Base-by-base conservation (phyloP, 1,140 invertebrate genomes). In the Tigriopus japonicus region DNA sequence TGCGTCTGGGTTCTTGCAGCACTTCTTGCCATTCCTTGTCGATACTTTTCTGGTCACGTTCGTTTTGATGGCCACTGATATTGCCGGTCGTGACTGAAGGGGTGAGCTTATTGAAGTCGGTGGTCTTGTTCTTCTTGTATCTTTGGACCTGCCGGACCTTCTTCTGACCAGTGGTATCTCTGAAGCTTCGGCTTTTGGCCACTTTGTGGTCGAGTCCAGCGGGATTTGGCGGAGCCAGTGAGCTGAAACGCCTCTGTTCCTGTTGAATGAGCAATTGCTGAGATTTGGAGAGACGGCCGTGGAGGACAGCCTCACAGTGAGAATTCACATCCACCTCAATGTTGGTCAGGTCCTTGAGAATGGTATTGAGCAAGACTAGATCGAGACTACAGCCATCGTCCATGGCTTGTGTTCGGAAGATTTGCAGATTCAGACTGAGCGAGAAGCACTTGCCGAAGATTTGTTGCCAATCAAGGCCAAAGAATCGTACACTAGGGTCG, bases 51-150 rank as follows among this genome's bases (percentile, higher is more conserved):
- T 15, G n/a, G 6, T 49, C 45, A 6, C n/a, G 2, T 15, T 15
- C n/a, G n/a, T 49, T 15, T 6, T 49, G 45, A 3, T 17, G 45
- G 3, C 45, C 45, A 49, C 45, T 49, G 12, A 49, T 15, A 15
- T 15, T 49, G 45, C 21, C n/a, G 45, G 45, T 21, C 5, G 45
- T 17, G n/a, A 49, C 10, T 3, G 45, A 49, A 21, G n/a, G n/a
- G 45, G 45, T 49, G n/a, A 49, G 21, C 45, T 49, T 49, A 17
- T 40, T 14, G 17, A 58, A 23, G 14, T 58, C 41, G 3, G 55
- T 28, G 13, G 55, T 58, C 21, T 58, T 58, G 55, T 40, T 58
- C 55, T 58, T 58, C 17, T 40, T 58, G 55, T 58, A 58, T 13
- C 35, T 6, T 23, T 40, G 35, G 17, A 40, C 15, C 6, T n/a